These are phyloP conservation scores for Numenius arquata DNA, from an alignment of 2,113 vertebrate genomes.

Conservation along the genomic window DNA sequence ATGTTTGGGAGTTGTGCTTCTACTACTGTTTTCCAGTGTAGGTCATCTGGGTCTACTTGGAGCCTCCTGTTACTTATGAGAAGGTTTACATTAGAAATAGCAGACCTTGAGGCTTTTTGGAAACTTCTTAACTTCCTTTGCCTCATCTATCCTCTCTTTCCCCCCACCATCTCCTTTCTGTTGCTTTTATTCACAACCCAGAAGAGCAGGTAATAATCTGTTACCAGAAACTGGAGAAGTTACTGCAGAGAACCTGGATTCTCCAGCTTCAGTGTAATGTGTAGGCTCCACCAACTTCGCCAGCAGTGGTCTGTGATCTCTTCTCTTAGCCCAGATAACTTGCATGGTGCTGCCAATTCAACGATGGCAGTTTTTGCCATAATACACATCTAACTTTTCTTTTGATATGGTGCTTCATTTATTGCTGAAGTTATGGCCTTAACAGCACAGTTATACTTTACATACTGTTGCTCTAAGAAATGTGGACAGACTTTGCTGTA, in stretches of 20 bases:
- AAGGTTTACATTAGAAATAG: not conserved
- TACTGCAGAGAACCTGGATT: not conserved
- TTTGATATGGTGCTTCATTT: not conserved
- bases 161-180: not conserved
- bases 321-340: not conserved
- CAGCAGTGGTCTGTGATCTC: not conserved
- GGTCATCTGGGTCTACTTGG: not conserved
- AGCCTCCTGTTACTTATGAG: not conserved
- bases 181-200: not conserved
- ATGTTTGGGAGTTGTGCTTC: not conserved
- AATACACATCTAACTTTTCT: not conserved
- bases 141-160: not conserved
- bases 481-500: not conserved
- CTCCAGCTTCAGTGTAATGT: rapidly evolving
- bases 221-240: not conserved
- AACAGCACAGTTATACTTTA: not conserved
- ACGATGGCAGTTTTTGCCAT: not conserved
- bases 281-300: not conserved
- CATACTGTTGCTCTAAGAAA: not conserved
- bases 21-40: not conserved
- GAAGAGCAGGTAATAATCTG: not conserved
- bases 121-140: not conserved
- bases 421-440: not conserved
- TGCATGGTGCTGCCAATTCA: not conserved
- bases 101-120: not conserved